phyloP scores from a whole-genome alignment of 2,888 invertebrate species.

The Thumatha senex region DNA sequence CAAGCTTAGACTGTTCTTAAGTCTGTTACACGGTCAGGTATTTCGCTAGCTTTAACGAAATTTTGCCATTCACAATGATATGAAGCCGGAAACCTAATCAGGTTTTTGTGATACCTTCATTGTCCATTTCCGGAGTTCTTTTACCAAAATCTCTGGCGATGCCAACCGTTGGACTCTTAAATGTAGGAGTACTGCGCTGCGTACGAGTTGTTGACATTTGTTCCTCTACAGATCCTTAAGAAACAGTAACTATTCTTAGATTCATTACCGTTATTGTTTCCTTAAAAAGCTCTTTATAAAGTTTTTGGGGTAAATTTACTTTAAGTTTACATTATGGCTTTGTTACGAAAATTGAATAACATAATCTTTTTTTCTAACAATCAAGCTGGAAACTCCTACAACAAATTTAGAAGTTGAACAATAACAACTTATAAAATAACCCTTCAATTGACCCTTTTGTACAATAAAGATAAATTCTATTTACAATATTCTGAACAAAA shows the following conservation, averaged over 20 bases:
- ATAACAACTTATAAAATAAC: slow-evolving; percentile 25
- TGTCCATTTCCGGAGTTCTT: slow-evolving; percentile 62
- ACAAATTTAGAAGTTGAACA: slow-evolving; percentile 11
- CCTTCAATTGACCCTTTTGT: slow-evolving; percentile 28
- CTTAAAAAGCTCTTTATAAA: background rate
- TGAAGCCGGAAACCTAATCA: slow-evolving; percentile 43
- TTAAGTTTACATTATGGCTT: no score
- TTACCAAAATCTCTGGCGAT: slow-evolving; percentile 77
- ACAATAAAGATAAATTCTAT: slow-evolving; percentile 24
- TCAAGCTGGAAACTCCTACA: background rate
- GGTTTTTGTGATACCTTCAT: slow-evolving; percentile 62
- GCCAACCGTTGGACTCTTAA: slow-evolving; percentile 71
- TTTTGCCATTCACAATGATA: slow-evolving; percentile 39
- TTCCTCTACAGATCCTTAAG: slow-evolving; percentile 67
- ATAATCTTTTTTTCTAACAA: slow-evolving; percentile 3
- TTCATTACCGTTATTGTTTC: slow-evolving; percentile 11
- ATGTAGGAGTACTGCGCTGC: slow-evolving; percentile 65
- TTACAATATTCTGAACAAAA: slow-evolving; percentile 28
- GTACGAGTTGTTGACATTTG: slow-evolving; percentile 56
- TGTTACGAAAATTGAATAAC: no score
- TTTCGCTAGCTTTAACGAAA: slow-evolving; percentile 30
- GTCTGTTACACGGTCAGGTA: slow-evolving; percentile 37
- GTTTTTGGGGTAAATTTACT: background rate
- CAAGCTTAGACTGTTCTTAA: slow-evolving; percentile 38
- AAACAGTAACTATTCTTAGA: slow-evolving; percentile 35